Evolutionary conservation across 2,888 invertebrate species (phyloP).

Genomic region (Clunio marinus): DNA sequence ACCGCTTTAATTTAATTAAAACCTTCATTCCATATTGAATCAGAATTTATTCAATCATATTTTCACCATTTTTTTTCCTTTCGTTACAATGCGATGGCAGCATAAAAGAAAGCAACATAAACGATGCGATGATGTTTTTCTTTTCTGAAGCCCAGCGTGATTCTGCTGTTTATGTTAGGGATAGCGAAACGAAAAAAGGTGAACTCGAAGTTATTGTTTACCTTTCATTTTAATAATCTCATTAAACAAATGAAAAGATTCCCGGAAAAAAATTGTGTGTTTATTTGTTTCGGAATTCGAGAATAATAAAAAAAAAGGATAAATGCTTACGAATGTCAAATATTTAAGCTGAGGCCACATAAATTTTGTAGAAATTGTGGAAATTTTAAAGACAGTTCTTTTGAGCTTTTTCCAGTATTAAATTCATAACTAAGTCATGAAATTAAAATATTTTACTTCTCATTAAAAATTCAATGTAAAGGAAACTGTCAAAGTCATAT

Average conservation of each 20-base stretch:
- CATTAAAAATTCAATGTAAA: not conserved
- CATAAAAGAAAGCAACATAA: not conserved
- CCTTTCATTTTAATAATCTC: constrained; percentile 3
- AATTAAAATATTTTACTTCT: too few species aligned
- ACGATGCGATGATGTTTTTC: not conserved
- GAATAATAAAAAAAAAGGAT: too few species aligned
- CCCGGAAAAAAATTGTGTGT: too few species aligned
- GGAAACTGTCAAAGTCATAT: not conserved
- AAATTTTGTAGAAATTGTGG: too few species aligned
- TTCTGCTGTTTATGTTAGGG: too few species aligned
- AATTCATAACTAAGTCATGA: too few species aligned
- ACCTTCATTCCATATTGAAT: not conserved
- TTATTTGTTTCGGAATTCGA: too few species aligned
- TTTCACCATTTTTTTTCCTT: not conserved
- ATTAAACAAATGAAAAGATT: too few species aligned
- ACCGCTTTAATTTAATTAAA: constrained; percentile 30
- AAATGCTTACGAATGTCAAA: too few species aligned
- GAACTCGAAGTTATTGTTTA: not conserved
- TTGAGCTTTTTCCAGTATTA: too few species aligned
- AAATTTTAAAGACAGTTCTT: too few species aligned
- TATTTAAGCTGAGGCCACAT: too few species aligned
- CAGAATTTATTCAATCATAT: constrained; percentile 25
- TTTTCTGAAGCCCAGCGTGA: not conserved
- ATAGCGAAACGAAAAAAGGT: not conserved
- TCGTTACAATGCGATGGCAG: not conserved